These are phyloP conservation scores for Leptopilina clavipes DNA, from an alignment of 1,140 invertebrate species.

Conservation along the genomic window DNA sequence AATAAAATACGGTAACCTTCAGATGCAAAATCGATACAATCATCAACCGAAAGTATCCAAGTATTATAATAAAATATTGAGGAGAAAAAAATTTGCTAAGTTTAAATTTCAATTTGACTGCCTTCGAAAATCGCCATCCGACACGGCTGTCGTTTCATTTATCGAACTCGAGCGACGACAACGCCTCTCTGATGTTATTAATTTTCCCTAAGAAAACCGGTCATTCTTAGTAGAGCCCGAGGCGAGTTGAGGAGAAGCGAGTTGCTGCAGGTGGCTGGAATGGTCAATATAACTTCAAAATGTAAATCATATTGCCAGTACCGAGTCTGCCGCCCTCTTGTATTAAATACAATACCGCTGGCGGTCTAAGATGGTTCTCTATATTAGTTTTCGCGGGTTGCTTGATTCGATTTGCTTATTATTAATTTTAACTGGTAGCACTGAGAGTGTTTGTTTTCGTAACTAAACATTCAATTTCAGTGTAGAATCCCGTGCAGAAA, in stretches of 20 bases:
- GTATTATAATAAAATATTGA: too few species aligned
- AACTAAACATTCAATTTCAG: neutral
- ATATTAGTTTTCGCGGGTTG: constrained; percentile 67
- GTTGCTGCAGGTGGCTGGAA: constrained; percentile 73
- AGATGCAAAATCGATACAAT: too few species aligned
- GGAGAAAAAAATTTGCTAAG: too few species aligned
- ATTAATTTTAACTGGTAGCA: constrained; percentile 47
- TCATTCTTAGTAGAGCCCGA: constrained; percentile 63
- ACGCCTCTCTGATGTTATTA: constrained; percentile 60
- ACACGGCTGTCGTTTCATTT: constrained; percentile 18
- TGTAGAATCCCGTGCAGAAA: too few species aligned
- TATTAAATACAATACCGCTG: constrained; percentile 59
- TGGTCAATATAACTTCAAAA: constrained; percentile 75
- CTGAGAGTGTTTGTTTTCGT: constrained; percentile 27
- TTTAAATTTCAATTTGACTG: neutral
- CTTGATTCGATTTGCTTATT: constrained; percentile 65
- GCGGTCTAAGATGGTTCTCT: constrained; percentile 47
- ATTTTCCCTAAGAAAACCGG: constrained; percentile 66
- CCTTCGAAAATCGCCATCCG: too few species aligned
- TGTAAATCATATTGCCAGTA: constrained; percentile 74
- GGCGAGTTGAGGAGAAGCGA: constrained; percentile 55
- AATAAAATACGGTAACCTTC: too few species aligned
- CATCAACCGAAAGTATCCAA: too few species aligned
- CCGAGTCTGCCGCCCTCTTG: constrained; percentile 53
- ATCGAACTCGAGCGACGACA: constrained; percentile 48